Evolutionary conservation across 2,888 invertebrate genomes (phyloP).

Genomic region (Craniophora ligustri): DNA sequence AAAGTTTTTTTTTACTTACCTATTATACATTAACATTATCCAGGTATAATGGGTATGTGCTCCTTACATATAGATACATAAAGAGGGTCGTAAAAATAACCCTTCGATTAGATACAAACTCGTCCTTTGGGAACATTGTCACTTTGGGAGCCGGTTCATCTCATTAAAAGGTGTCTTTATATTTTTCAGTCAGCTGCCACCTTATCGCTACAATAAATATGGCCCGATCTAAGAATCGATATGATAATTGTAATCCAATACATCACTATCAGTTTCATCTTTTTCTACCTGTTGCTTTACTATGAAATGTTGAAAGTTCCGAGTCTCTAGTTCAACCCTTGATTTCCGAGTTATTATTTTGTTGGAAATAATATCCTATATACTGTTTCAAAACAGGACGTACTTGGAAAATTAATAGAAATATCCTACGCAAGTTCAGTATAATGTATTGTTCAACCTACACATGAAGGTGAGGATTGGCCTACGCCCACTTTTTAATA

Average conservation of each 20-base stretch:
- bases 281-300: constrained; percentile 60
- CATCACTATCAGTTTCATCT: constrained; percentile 72
- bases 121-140: constrained; percentile 67
- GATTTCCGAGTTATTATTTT: constrained; percentile 1
- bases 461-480: constrained; percentile 56
- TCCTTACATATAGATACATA: too few species aligned
- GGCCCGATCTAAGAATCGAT: constrained; percentile 76
- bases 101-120: constrained; percentile 71
- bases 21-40: too few species aligned
- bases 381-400: constrained; percentile 21
- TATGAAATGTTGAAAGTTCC: constrained; percentile 13
- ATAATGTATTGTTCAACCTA: constrained; percentile 63
- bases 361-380: constrained; percentile 5
- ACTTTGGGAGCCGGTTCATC: constrained; percentile 72
- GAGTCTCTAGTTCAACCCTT: not conserved
- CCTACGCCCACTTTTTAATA: constrained; percentile 58
- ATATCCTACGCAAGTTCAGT: constrained; percentile 41
- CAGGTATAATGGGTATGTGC: too few species aligned
- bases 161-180: constrained; percentile 83
- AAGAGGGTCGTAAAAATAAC: constrained; percentile 63
- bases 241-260: constrained; percentile 85
- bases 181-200: constrained; percentile 78
- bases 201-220: constrained; percentile 79
- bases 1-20: too few species aligned
- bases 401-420: constrained; percentile 58